Evolutionary conservation across 1,140 invertebrate species (phyloP).

Genomic region (Drosophila dunni): DNA sequence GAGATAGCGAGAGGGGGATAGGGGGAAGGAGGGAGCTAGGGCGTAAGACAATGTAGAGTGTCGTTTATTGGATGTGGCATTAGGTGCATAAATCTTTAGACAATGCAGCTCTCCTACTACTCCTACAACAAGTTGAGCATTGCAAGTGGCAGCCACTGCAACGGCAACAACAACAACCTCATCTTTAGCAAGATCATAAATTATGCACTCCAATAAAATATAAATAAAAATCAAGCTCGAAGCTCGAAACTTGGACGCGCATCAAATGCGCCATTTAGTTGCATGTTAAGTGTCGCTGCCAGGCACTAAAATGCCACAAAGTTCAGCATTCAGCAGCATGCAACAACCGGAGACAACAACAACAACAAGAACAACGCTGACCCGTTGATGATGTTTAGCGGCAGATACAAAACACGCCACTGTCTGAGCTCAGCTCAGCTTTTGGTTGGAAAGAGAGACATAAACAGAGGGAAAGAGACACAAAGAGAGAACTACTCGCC

Average conservation of each 20-base stretch:
- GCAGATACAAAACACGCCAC: slow-evolving; percentile 67
- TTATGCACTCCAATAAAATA: slow-evolving; percentile 68
- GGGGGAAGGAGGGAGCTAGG: too few species aligned
- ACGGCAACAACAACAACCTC: neutral
- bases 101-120: slow-evolving; percentile 32
- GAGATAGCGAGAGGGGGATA: too few species aligned
- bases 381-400: slow-evolving; percentile 64
- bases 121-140: slow-evolving; percentile 21
- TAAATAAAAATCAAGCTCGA: slow-evolving; percentile 62
- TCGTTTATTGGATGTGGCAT: slow-evolving; percentile 48
- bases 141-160: neutral
- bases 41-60: slow-evolving; percentile 23
- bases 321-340: slow-evolving; percentile 30
- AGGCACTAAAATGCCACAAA: slow-evolving; percentile 74
- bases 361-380: slow-evolving; percentile 57
- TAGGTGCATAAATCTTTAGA: slow-evolving; percentile 46
- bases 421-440: slow-evolving; percentile 34
- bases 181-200: slow-evolving; percentile 50
- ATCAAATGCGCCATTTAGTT: slow-evolving; percentile 75
- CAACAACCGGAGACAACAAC: slow-evolving; percentile 9
- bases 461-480: too few species aligned
- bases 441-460: slow-evolving; percentile 28
- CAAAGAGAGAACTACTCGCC: slow-evolving; percentile 6
- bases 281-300: slow-evolving; percentile 78
- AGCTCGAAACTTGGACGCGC: slow-evolving; percentile 29